These are phyloP conservation scores for Phania funesta DNA, from an alignment of 2,888 invertebrate genomes.

Conservation along the genomic window DNA sequence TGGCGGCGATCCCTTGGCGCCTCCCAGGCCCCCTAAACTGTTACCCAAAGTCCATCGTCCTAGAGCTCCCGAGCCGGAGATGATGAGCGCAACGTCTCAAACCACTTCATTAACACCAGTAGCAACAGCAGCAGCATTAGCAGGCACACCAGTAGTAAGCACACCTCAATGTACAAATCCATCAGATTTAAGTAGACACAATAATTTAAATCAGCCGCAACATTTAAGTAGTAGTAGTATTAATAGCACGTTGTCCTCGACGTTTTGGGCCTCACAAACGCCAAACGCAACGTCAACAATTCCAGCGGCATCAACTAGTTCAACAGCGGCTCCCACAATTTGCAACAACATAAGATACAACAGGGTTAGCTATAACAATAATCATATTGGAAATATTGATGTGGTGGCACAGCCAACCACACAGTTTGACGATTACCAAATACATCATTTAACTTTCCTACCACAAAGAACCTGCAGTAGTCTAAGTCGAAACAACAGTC, in stretches of 20 bases:
- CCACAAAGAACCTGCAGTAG: conserved; percentile 73
- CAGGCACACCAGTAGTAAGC: conserved; percentile 62
- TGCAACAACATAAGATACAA: conserved; percentile 69
- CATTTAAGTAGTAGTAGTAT: conserved; percentile 67
- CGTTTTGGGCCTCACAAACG: conserved; percentile 63
- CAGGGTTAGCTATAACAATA: conserved; percentile 65
- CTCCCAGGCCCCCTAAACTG: conserved; percentile 87
- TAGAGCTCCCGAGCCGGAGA: conserved; percentile 82
- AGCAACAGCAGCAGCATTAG: conserved; percentile 66
- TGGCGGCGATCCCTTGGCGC: conserved; percentile 88
- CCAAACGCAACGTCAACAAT: conserved; percentile 57
- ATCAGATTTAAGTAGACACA: conserved; percentile 70
- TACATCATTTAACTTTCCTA: conserved; percentile 76
- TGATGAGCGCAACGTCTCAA: conserved; percentile 76
- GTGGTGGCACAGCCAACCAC: conserved; percentile 57
- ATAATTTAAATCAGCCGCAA: conserved; percentile 69
- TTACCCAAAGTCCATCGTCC: conserved; percentile 86
- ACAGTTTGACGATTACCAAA: conserved; percentile 75
- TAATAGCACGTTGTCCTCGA: conserved; percentile 63
- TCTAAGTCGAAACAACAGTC: conserved; percentile 77
- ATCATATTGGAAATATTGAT: conserved; percentile 65
- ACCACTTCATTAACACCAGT: conserved; percentile 65
- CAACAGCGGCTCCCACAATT: conserved; percentile 58
- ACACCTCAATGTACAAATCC: conserved; percentile 73
- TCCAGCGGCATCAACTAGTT: conserved; percentile 47